Base-by-base conservation (phyloP, 1,140 invertebrate genomes). In the Drosophila bipectinata region DNA sequence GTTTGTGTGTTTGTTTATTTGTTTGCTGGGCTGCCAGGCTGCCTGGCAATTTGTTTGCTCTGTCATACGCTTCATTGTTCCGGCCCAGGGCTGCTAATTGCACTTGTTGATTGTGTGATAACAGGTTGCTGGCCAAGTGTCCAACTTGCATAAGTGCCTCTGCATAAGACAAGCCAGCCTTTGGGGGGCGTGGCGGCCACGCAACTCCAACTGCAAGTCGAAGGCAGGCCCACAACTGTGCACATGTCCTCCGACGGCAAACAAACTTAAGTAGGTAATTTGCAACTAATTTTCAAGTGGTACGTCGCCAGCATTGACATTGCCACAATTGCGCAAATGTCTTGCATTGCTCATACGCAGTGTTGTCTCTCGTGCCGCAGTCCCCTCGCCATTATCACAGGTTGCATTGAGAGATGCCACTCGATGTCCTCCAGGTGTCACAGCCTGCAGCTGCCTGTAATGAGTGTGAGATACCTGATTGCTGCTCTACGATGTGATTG, bases 191-290 rank as follows among this genome's bases (percentile, higher is more conserved):
- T 87, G 81, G 61, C 74, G 48, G 74, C 52, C 77, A 81, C 58
- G 77, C 73, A 80, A 78, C 78, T 61, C 14, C 14, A 48, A 78
- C 77, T 61, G 4, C 41, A 48, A 71, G 52, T 53, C 37, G 56
- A 72, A 18, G 61, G 67, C 37, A 21, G 63, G 12, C 41, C 68
- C 64, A 63, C 81, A 79, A 84, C 53, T 76, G 49, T 63, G 47
- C 73, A 67, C 81, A 81, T 87, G 81, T 77, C 72, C 49, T 73
- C 48, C 72, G 67, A 73, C 24, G 55, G 59, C 78, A 85, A 85
- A 85, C 82, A 82, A 64, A 78, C 83, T 88, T 85, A 85, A 88
- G 82, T 82, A 88, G 83, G 82, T 87, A 85, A 85, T 88, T 88
- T 85, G 82, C 83, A 85, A 85, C 82, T 85, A 85, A 85, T 85